Percentiles rank a stretch among this genome's conserved stretches.
These are phyloP conservation scores for Otis tarda DNA, from an alignment of 2,113 vertebrate species.

Conservation along the genomic window DNA sequence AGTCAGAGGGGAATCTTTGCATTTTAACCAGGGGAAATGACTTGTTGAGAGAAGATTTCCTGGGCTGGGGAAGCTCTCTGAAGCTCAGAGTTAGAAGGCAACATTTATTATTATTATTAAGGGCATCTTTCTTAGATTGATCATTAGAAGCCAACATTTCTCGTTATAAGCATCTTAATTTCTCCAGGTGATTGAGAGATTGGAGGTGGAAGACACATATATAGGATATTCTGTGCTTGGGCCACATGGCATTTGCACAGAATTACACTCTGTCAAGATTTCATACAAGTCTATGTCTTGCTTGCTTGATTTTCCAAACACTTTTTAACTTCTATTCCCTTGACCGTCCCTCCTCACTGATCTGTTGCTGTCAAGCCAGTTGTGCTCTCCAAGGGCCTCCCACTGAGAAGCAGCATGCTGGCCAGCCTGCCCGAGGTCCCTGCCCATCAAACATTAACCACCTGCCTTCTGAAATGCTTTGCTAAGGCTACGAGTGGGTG, in stretches of 20 bases:
- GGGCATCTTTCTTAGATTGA: background rate
- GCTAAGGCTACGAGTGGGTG: background rate
- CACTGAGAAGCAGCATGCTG: background rate
- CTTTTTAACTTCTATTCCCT: background rate
- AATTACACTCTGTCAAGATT: background rate
- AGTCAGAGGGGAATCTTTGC: background rate
- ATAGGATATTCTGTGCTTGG: background rate
- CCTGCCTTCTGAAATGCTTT: background rate
- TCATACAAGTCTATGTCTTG: background rate
- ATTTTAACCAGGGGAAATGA: background rate
- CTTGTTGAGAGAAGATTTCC: background rate
- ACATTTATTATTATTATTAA: background rate
- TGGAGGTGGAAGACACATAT: background rate
- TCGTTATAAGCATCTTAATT: background rate
- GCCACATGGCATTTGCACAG: background rate
- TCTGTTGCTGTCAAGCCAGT: background rate
- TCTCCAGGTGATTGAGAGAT: background rate
- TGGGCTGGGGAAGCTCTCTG: background rate
- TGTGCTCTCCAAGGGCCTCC: background rate
- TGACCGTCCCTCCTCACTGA: background rate
- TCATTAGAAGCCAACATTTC: background rate
- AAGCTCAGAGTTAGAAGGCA: background rate
- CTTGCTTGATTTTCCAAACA: background rate
- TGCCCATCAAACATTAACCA: constrained; percentile 16
- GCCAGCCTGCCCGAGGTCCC: background rate